Base-by-base conservation (phyloP, 2,797 vertebrate species). In the Cyprinella venusta region DNA sequence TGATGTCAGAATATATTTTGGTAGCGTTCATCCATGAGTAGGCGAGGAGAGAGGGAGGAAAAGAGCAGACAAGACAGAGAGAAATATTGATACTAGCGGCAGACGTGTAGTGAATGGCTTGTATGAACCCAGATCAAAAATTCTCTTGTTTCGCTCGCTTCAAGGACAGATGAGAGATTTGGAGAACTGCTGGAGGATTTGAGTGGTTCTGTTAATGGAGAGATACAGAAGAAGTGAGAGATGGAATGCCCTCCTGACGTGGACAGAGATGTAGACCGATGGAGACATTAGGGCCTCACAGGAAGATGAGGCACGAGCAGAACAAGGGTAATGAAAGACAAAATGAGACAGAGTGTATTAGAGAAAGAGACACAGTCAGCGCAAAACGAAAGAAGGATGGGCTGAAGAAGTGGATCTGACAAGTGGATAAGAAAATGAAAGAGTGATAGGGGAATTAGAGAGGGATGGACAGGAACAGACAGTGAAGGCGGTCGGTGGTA, bases 1-100 rank as follows among this genome's bases (percentile, higher is more conserved):
- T 78, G 76, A 76, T 87, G 50, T 84, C 63, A 77, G 75, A 80
- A 75, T 85, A 77, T 85, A 81, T 74, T 86, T 85, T 80, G 40
- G 45, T 78, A 76, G 76, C 10, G 38, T 76, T 77, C 54, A 63
- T 76, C 67, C 42, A 70, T 16, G 61, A 36, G 75, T 79, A 45
- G 68, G 33, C 9, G 40, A 74, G 52, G 30, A 72, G 15, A 42
- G 45, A 48, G 30, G 56, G 36, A 52, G 18, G 48, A 36, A 80
- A 86, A 88, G 83, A 87, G 68, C 40, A n/a, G 61, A 77, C 26
- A 76, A 75, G 80, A 76, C 38, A 63, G 80, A 48, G 65, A 78
- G 76, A 54, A 79, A 76, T 59, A 45, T 69, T 56, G 36, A 82
- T 38, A 48, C 65, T 18, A 5, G 50, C 75, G 67, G 85, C 61